Evolutionary conservation across 1,140 invertebrate genomes (phyloP), one percentile per base, ranked within the genome.

Genomic region (Sycophaga agraensis): DNA sequence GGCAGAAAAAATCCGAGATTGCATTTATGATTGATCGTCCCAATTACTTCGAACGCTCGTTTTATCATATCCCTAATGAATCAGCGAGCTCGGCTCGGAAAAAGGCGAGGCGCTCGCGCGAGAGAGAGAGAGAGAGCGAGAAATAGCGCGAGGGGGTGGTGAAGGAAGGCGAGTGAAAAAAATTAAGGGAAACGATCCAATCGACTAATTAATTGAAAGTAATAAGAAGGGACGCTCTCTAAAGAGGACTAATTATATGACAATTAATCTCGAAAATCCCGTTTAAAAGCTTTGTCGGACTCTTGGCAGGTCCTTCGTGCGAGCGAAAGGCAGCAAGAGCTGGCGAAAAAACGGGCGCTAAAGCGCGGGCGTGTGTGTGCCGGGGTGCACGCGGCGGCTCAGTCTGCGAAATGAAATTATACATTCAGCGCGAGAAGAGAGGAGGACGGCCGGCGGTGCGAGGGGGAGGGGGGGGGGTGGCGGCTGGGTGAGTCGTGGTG

Each of bases 391-490:
- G 40, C 19, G 11, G 3, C 40, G 40, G 11, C 17, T 21, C 43
- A 43, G 60, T 63, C 66, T 53, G 55, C 64, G 54, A 57, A 69
- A 71, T 71, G 67, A 71, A 71, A 71, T 69, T 75, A 75, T 73
- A 73, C 69, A 74, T 74, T 73, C 71, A 66, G 63, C 67, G 21
- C 12, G 43, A 55, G 59, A 48, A 46, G 17, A 6, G 37, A 26
- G 4, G 28, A 6, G 28, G 28, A 4, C 28, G 5, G 28, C 5
- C 28, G 50, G 31, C 16, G 21, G 28, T 9, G 49, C 12, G 53
- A 19, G 22, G 22, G 34, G 40, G 11, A 45, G 12, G n/a, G 24
- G 48, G 16, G 42, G 57, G n/a, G n/a, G n/a, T n/a, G 22, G 28
- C 35, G 37, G 14, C 58, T 17, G 21, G 21, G 45, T 24, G 40